Base-by-base conservation (phyloP, 1,140 invertebrate species). In the Bactericera cockerelli region DNA sequence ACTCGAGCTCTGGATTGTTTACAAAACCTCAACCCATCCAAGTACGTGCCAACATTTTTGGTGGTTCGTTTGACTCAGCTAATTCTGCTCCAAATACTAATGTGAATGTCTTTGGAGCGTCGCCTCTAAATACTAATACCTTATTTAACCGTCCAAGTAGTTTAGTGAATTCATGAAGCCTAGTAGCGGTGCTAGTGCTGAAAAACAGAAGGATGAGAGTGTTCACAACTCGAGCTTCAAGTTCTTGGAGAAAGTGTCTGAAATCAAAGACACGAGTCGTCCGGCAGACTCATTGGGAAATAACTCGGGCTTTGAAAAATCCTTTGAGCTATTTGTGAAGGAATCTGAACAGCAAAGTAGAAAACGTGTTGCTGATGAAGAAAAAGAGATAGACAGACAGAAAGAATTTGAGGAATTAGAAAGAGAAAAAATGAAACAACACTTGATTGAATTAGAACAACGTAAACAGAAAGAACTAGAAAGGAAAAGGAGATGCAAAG, bases 171-270 rank as follows among this genome's bases (percentile, higher is more conserved):
- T 49, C 19, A 49, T 49, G 42, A 16, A 49, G 4, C 42, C 28
- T 31, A 31, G 28, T 31, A 31, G n/a, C n/a, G n/a, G n/a, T n/a
- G n/a, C n/a, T n/a, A n/a, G n/a, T n/a, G n/a, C n/a, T n/a, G 16
- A 36, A 36, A 49, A 49, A 49, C 42, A 49, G n/a, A n/a, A n/a
- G n/a, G n/a, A 49, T n/a, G 42, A 49, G 19, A 49, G 3, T 49
- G 42, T 4, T 4, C n/a, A 22, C 8, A 49, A 49, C n/a, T 4
- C 42, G n/a, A 49, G 22, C 8, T 49, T 49, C 22, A 22, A 49
- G 4, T 49, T 49, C 19, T 16, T 49, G 8, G 42, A 49, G 42
- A 49, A 49, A 49, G 22, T 31, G 13, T 31, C 28, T 31, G 28
- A 31, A 13, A 31, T 31, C 13, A 31, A 13, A 13, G 28, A 31